These are phyloP conservation scores for Pseudochirops corinnae DNA, from an alignment of 2,797 vertebrate species.

Conservation along the genomic window DNA sequence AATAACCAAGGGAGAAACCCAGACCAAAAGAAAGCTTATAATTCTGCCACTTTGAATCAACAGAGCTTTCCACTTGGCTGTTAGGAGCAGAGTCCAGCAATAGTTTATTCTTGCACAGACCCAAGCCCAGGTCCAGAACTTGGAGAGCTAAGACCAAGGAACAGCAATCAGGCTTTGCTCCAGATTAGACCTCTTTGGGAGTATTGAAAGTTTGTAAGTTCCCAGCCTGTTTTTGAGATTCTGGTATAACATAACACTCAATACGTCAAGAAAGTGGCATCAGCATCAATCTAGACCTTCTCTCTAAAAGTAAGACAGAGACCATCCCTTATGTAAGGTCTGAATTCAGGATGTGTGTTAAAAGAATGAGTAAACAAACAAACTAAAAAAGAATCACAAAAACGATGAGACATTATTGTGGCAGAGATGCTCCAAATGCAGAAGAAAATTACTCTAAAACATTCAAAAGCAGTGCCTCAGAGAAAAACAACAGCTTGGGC, in stretches of 20 bases:
- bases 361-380: background rate
- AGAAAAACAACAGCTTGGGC: no score
- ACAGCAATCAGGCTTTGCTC: background rate
- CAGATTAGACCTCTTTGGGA: background rate
- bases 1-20: background rate
- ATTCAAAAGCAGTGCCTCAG: no score
- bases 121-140: background rate
- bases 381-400: background rate
- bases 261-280: background rate
- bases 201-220: background rate
- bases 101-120: background rate
- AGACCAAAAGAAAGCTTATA: background rate
- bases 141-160: background rate
- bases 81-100: background rate
- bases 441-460: background rate
- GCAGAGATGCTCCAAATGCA: background rate
- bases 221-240: background rate
- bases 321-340: no score
- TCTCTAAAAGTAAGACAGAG: no score
- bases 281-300: background rate
- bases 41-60: background rate
- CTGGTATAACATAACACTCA: background rate
- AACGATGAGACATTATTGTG: background rate
- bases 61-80: background rate
- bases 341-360: background rate